phyloP scores from a whole-genome alignment of 2,113 vertebrate genomes.

The Ammodytes marinus region DNA sequence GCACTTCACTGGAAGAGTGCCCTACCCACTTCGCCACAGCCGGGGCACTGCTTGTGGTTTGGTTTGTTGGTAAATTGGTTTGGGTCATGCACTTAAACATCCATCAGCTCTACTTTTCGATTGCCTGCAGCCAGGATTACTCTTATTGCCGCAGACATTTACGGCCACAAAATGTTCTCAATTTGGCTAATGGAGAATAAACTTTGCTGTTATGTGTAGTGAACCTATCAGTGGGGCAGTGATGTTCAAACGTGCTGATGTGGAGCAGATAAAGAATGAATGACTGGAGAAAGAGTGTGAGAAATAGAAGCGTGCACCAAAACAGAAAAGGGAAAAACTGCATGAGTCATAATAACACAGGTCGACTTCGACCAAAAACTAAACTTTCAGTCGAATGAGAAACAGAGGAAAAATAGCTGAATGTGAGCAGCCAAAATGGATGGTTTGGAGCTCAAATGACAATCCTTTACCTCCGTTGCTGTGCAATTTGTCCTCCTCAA shows the following conservation, averaged over 20 bases:
- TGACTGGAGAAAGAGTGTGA: slow-evolving; percentile 41
- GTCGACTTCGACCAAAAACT: slow-evolving; percentile 39
- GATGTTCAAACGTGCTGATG: slow-evolving; percentile 49
- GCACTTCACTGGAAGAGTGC: too few species aligned
- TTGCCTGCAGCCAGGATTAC: slow-evolving; percentile 27
- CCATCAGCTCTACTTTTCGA: slow-evolving; percentile 24
- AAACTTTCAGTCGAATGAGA: slow-evolving; percentile 52
- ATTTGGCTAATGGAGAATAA: slow-evolving; percentile 55
- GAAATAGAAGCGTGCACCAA: slow-evolving; percentile 21
- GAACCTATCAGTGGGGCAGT: slow-evolving; percentile 30
- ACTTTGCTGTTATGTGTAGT: slow-evolving; percentile 30
- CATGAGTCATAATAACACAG: slow-evolving; percentile 70
- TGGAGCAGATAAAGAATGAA: slow-evolving; percentile 54
- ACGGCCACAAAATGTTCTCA: slow-evolving; percentile 32
- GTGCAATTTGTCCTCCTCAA: slow-evolving; percentile 87
- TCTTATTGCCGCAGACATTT: slow-evolving; percentile 33
- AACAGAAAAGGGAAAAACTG: slow-evolving; percentile 57
- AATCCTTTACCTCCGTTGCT: slow-evolving; percentile 87
- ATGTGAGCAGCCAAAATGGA: slow-evolving; percentile 57
- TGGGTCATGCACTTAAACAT: slow-evolving; percentile 33
- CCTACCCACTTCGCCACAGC: too few species aligned
- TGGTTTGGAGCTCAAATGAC: slow-evolving; percentile 52
- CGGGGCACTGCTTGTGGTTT: too few species aligned
- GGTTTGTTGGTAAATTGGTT: slow-evolving; percentile 17
- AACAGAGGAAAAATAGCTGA: slow-evolving; percentile 30